Conservation (phyloP, 2,113 vertebrate species). For the Lathamus discolor region DNA sequence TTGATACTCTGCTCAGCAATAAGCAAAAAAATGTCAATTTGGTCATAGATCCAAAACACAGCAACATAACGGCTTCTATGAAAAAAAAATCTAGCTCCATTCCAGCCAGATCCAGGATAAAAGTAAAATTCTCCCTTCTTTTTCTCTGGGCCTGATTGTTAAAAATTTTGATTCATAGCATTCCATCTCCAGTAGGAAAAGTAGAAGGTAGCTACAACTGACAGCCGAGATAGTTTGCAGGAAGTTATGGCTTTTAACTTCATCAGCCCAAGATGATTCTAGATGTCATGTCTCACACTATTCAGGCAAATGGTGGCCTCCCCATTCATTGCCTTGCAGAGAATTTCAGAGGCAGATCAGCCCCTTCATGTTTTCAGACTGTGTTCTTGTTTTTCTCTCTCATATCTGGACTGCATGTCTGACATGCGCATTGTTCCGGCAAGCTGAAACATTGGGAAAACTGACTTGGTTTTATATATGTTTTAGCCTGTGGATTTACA, state of each 20-base stretch:
- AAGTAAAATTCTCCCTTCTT: neutral
- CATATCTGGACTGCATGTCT: neutral
- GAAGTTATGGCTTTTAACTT: neutral
- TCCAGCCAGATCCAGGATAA: neutral
- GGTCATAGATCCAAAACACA: neutral
- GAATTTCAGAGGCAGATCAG: neutral
- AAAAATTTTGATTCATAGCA: fast-evolving
- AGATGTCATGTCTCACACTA: neutral
- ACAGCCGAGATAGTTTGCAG: neutral
- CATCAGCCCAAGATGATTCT: neutral
- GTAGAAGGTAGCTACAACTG: neutral
- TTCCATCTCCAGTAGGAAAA: neutral
- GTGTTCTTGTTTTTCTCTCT: neutral
- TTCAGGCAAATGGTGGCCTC: neutral
- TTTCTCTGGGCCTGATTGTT: neutral
- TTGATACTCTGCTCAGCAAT: neutral
- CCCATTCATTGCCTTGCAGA: neutral
- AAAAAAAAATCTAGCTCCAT: neutral
- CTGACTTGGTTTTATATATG: neutral
- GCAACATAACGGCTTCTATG: neutral
- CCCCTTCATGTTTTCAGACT: neutral
- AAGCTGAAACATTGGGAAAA: neutral
- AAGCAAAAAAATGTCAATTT: neutral
- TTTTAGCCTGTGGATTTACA: neutral
- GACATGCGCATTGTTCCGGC: neutral